phyloP scores from a whole-genome alignment of 2,888 invertebrate species.

The Caenorhabditis sp. region DNA sequence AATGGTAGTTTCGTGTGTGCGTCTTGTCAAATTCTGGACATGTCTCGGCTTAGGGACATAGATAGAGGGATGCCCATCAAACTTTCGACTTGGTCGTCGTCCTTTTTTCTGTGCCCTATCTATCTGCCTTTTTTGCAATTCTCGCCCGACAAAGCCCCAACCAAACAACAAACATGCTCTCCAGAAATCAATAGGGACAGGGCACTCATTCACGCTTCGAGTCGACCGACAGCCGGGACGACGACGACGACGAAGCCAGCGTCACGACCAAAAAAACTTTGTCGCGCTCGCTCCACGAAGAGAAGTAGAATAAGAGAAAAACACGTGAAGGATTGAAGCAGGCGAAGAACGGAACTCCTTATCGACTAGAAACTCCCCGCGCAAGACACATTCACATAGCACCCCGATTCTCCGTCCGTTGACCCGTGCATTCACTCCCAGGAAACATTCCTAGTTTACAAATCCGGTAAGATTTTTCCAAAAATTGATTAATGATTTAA shows the following conservation, averaged over 20 bases:
- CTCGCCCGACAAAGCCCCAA: conserved; percentile 23
- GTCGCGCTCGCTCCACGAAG: conserved; percentile 7
- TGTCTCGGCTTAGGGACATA: conserved; percentile 22
- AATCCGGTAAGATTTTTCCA: conserved; percentile 51
- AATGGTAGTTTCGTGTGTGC: conserved; percentile 27
- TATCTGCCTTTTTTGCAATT: conserved; percentile 37
- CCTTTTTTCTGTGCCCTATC: conserved; percentile 32
- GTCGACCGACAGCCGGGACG: background rate
- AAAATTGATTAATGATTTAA: conserved; percentile 46
- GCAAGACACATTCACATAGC: background rate
- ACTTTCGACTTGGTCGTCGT: conserved; percentile 43
- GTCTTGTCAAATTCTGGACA: conserved; percentile 53
- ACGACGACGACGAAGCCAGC: conserved; percentile 13
- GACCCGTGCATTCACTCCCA: conserved; percentile 1
- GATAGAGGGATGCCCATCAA: conserved; percentile 41
- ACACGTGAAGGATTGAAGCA: conserved; percentile 51
- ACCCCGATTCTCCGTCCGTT: background rate
- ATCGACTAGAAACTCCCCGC: conserved; percentile 34
- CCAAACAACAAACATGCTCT: conserved; percentile 48
- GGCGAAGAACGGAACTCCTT: conserved; percentile 40
- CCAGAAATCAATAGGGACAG: conserved; percentile 59
- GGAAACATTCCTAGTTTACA: conserved; percentile 17
- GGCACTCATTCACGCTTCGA: conserved; percentile 40
- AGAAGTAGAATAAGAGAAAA: conserved; percentile 23
- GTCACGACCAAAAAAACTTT: conserved; percentile 19